Evolutionary conservation across 92 coral and sea anemone genomes (phyloP).

Genomic region (Metridium senile): DNA sequence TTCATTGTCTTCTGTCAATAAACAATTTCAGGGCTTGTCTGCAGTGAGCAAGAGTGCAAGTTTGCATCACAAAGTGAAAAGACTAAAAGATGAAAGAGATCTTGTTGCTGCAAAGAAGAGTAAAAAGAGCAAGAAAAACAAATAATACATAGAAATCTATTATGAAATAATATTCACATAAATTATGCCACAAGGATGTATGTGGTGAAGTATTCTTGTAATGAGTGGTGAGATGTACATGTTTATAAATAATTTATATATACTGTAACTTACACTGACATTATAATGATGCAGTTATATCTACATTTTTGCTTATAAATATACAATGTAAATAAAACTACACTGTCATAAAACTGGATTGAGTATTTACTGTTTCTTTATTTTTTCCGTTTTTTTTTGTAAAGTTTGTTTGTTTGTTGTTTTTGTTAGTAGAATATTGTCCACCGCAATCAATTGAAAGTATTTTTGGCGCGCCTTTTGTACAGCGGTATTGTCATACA

Average conservation of each 20-base stretch:
- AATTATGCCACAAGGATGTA: background rate
- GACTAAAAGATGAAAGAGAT: slow-evolving; percentile 31
- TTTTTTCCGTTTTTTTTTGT: no score
- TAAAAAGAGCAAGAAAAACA: slow-evolving; percentile 24
- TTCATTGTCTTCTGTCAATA: background rate
- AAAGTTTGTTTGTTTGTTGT: no score
- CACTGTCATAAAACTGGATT: no score
- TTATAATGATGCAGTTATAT: no score
- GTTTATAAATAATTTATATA: background rate
- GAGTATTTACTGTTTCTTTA: no score
- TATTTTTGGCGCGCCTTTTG: no score
- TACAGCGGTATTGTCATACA: no score
- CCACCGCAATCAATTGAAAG: no score
- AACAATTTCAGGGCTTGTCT: slow-evolving; percentile 1
- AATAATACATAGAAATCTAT: background rate
- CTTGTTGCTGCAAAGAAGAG: slow-evolving; percentile 28
- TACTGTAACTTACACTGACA: no score
- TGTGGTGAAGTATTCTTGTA: background rate
- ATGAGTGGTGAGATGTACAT: background rate
- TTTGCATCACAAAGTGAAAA: slow-evolving; percentile 24
- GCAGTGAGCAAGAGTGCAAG: background rate
- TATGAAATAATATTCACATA: background rate
- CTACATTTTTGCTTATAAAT: no score
- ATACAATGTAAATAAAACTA: no score
- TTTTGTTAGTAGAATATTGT: no score